A percentile compares a stretch with the other conserved stretches of the same genome.
These are phyloP conservation scores for Scaptomyza cyrtandrae DNA, from an alignment of 2,888 invertebrate species.

Conservation along the genomic window DNA sequence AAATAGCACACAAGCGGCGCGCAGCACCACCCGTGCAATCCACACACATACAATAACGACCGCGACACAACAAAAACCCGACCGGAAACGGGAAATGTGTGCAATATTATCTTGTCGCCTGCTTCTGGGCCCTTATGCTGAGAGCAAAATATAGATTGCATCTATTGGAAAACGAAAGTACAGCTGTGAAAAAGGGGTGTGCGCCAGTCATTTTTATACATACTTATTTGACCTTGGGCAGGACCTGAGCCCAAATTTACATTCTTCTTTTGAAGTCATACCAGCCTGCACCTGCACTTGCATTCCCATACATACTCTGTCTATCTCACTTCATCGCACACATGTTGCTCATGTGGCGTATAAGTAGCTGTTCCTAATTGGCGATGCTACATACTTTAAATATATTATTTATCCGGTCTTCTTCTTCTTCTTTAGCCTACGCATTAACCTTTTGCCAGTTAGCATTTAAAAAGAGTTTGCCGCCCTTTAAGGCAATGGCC, in stretches of 20 bases:
- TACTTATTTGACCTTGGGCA: slow-evolving; percentile 51
- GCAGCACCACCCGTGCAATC: slow-evolving; percentile 46
- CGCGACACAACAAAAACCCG: slow-evolving; percentile 29
- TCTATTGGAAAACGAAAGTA: slow-evolving; percentile 21
- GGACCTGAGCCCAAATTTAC: slow-evolving; percentile 19
- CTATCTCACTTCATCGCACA: slow-evolving; percentile 38
- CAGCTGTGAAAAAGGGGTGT: slow-evolving; percentile 1
- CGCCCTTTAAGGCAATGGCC: slow-evolving; percentile 35
- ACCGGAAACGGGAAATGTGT: slow-evolving; percentile 72
- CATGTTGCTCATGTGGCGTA: slow-evolving; percentile 63
- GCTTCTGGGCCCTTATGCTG: slow-evolving; percentile 20
- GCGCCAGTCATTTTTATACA: not conserved
- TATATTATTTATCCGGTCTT: slow-evolving; percentile 50
- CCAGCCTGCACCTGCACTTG: slow-evolving; percentile 42
- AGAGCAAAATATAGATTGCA: slow-evolving; percentile 15
- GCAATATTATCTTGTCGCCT: slow-evolving; percentile 67
- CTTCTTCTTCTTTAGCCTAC: slow-evolving; percentile 33
- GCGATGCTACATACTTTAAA: slow-evolving; percentile 43
- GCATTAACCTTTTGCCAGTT: slow-evolving; percentile 58
- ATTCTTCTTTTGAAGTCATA: slow-evolving; percentile 26
- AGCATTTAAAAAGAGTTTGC: slow-evolving; percentile 49
- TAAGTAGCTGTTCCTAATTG: slow-evolving; percentile 66
- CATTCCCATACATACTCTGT: not conserved
- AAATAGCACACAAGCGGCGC: slow-evolving; percentile 57
- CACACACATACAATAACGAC: slow-evolving; percentile 17